A percentile compares a stretch with the other conserved stretches of the same genome.
phyloP scores from a whole-genome alignment of 2,797 vertebrate species.

The Parambassis ranga region DNA sequence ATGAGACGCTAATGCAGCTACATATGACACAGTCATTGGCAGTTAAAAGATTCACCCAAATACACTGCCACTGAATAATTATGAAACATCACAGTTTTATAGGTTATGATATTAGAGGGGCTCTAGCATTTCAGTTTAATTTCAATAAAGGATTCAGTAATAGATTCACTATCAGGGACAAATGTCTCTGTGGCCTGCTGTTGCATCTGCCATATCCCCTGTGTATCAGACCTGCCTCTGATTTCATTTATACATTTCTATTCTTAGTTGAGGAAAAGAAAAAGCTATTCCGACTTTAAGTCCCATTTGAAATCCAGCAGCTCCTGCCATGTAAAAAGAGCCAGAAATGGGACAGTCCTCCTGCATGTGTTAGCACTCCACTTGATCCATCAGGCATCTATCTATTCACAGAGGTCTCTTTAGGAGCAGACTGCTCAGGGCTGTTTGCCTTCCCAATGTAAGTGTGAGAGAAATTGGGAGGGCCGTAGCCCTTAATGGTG shows the following conservation, averaged over 20 bases:
- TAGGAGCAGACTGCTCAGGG: conserved; percentile 65
- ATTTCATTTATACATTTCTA: conserved; percentile 63
- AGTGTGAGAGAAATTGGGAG: conserved; percentile 72
- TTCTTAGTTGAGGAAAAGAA: conserved; percentile 56
- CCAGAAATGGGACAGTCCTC: conserved; percentile 60
- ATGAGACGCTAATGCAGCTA: conserved; percentile 75
- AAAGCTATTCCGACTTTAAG: conserved; percentile 29
- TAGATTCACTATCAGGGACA: conserved; percentile 60
- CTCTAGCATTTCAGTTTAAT: conserved; percentile 45
- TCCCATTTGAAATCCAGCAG: conserved; percentile 55
- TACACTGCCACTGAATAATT: conserved; percentile 55
- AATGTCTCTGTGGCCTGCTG: conserved; percentile 43
- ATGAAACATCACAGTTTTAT: conserved; percentile 57
- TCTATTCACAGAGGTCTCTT: conserved; percentile 74
- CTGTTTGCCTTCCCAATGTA: conserved; percentile 70
- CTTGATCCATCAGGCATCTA: conserved; percentile 71
- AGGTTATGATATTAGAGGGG: conserved; percentile 49
- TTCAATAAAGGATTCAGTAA: conserved; percentile 63
- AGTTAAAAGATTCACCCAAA: conserved; percentile 65
- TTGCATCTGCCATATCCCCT: conserved; percentile 32
- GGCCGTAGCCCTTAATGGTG: conserved; percentile 65
- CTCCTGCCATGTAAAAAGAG: conserved; percentile 52
- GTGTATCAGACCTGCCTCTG: conserved; percentile 38
- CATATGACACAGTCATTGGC: conserved; percentile 67
- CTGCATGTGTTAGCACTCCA: conserved; percentile 59